Base-by-base conservation (phyloP, 2,797 vertebrate species). In the Sternarchorhynchus goeldii region DNA sequence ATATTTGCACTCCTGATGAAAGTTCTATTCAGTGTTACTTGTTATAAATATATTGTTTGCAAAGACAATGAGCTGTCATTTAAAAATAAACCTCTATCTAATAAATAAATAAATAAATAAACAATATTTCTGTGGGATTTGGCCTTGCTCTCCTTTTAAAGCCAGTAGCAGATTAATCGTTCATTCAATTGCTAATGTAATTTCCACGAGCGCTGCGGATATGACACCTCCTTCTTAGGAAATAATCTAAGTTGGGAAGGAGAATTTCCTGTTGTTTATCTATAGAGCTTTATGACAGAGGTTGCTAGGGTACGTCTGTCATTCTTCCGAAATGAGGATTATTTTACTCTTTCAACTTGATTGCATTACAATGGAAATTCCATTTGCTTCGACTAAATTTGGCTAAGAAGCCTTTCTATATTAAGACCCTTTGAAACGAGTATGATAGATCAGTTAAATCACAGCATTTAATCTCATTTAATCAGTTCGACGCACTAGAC, bases 151-250 rank as follows among this genome's bases (percentile, higher is more conserved):
- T 64, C 66, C 66, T 68, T 67, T 68, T 55, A 75, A 55, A 76
- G 32, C 36, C 21, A 67, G 55, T 64, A 20, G 65, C 53, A 57
- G 68, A 76, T 76, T 59, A 76, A 76, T 76, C 75, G 34, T 41
- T 4, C 21, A 12, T 55, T 76, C 64, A 39, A 25, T 65, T 65
- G 53, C 17, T 45, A 55, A 45, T 76, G 55, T 68, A 31, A 76
- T 76, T 76, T 76, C 16, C 56, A 75, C 39, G 50, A 65, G 50
- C n/a, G 73, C 62, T 31, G 55, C 16, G 41, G 63, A 76, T 66
- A 58, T 50, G 32, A 45, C 32, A 64, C 53, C n/a, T n/a, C n/a
- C n/a, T n/a, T n/a, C n/a, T n/a, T n/a, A 57, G 53, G 18, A 76
- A 76, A 57, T 59, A 12, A 50, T 50, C 45, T 50, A 12, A 50